phyloP scores from a whole-genome alignment of 2,888 invertebrate species.

The Lochmaea capreae region DNA sequence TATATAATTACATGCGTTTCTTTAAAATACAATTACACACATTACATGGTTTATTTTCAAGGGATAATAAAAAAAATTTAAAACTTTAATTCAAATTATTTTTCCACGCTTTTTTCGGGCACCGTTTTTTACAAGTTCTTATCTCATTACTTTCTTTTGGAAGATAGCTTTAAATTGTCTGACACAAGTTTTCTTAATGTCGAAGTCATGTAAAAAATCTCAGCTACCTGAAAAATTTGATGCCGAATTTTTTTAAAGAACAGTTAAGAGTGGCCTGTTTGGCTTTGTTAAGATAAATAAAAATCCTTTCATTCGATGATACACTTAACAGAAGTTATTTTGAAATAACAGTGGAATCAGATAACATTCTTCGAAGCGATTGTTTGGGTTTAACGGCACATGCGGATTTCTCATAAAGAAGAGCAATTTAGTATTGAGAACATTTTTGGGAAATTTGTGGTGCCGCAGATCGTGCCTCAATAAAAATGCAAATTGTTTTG shows the following conservation, averaged over 20 bases:
- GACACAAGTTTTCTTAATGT: slow-evolving; percentile 11
- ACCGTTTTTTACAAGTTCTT: not conserved
- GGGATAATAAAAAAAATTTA: too few species aligned
- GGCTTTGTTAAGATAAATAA: slow-evolving; percentile 12
- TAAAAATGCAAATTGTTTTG: not conserved
- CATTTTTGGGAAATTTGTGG: not conserved
- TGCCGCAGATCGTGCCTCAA: not conserved
- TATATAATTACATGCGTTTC: too few species aligned
- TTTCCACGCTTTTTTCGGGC: not conserved
- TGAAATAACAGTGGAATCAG: slow-evolving; percentile 9
- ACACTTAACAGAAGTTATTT: slow-evolving; percentile 14
- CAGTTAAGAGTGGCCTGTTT: not conserved
- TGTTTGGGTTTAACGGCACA: slow-evolving; percentile 4
- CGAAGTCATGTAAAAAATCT: slow-evolving; percentile 15
- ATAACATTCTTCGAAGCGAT: slow-evolving; percentile 1
- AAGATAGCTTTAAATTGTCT: not conserved
- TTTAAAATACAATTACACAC: too few species aligned
- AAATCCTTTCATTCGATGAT: slow-evolving; percentile 13
- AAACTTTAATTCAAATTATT: not conserved
- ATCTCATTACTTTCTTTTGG: slow-evolving; percentile 1
- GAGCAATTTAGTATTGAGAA: not conserved
- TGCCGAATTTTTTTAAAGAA: not conserved
- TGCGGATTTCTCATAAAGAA: slow-evolving; percentile 1
- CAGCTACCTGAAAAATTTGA: slow-evolving; percentile 12
- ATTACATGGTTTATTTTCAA: too few species aligned